phyloP scores from a whole-genome alignment of 2,113 vertebrate genomes.

The Nettapus auritus region DNA sequence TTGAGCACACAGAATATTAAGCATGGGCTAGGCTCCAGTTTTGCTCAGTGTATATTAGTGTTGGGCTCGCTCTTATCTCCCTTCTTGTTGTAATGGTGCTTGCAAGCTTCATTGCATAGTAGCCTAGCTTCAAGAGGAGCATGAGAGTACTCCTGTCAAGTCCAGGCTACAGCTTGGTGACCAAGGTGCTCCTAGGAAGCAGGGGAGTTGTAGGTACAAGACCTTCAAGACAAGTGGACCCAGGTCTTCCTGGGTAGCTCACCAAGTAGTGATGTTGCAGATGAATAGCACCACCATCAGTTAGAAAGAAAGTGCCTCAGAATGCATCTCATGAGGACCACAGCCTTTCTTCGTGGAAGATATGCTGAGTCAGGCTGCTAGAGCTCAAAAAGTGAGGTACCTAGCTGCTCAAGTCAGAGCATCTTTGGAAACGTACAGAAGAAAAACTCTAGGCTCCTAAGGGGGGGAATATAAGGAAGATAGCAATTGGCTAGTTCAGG shows the following conservation, averaged over 20 bases:
- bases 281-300: conserved; percentile 20
- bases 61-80: background rate
- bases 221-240: background rate
- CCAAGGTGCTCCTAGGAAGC: background rate
- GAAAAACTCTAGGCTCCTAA: background rate
- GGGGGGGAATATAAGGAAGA: background rate
- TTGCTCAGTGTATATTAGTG: background rate
- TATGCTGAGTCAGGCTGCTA: background rate
- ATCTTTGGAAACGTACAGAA: background rate
- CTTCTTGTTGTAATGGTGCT: background rate
- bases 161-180: background rate
- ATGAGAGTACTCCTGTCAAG: background rate
- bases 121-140: background rate
- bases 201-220: background rate
- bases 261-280: background rate
- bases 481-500: background rate
- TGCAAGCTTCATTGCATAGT: background rate
- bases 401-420: background rate
- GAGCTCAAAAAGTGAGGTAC: background rate
- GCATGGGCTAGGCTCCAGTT: background rate
- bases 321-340: background rate
- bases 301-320: background rate
- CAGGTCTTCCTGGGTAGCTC: background rate
- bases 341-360: background rate
- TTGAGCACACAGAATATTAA: background rate